Evolutionary conservation across 2,113 vertebrate genomes (phyloP).

Genomic region (Phyllostomus discolor): DNA sequence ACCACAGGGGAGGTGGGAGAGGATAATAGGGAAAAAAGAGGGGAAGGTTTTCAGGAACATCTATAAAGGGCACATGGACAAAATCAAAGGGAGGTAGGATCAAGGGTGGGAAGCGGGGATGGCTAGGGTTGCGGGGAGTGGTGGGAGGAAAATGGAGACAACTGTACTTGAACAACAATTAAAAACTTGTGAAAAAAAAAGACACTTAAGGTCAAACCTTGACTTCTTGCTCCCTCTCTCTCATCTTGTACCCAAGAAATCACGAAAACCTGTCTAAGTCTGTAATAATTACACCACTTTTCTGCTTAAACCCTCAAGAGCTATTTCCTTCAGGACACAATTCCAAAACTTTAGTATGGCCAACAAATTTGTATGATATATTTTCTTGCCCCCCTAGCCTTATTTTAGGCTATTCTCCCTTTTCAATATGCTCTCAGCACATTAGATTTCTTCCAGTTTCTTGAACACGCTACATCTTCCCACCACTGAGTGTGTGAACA

Average conservation of each 20-base stretch:
- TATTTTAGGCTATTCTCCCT: background rate
- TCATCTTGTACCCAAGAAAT: background rate
- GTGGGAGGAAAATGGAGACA: no score
- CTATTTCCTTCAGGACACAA: background rate
- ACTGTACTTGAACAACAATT: no score
- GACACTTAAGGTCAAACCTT: background rate
- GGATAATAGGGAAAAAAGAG: no score
- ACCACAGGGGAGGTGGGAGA: no score
- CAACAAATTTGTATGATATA: background rate
- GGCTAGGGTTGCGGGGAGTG: no score
- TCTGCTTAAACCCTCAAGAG: background rate
- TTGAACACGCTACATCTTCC: background rate
- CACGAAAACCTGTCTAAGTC: background rate
- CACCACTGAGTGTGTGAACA: background rate
- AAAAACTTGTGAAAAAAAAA: no score
- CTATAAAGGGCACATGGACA: no score
- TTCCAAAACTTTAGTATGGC: background rate
- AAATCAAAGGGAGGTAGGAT: no score
- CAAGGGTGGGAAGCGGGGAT: no score
- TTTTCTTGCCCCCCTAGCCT: background rate
- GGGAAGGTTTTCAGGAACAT: no score
- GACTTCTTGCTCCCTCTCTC: background rate
- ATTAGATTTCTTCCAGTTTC: background rate
- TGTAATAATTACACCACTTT: background rate
- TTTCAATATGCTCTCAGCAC: background rate